Evolutionary conservation across 2,113 vertebrate genomes (phyloP).

Genomic region (Falcunculus frontatus): DNA sequence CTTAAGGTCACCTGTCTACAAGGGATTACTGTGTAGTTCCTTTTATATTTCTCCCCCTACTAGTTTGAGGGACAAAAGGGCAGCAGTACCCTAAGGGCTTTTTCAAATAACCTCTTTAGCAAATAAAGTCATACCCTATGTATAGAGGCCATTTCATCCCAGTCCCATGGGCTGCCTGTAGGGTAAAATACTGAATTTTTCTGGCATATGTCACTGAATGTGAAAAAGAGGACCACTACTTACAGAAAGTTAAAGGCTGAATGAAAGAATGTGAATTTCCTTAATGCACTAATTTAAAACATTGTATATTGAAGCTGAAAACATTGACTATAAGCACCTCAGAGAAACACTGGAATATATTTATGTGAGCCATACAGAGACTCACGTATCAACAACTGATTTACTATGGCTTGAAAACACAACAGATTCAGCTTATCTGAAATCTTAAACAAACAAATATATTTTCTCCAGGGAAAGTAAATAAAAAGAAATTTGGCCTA

Average conservation of each 20-base stretch:
- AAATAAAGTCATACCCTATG: slow-evolving; percentile 58
- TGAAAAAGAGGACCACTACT: slow-evolving; percentile 5
- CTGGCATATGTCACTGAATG: slow-evolving; percentile 36
- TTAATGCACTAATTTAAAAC: neutral
- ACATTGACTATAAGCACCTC: neutral
- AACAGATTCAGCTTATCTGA: slow-evolving; percentile 32
- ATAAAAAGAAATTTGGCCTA: neutral
- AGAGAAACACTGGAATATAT: neutral
- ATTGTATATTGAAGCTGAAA: neutral
- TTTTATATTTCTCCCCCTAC: slow-evolving; percentile 17
- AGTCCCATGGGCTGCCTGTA: slow-evolving; percentile 35
- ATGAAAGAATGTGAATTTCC: slow-evolving; percentile 37
- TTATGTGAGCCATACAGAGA: neutral
- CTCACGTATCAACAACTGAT: neutral
- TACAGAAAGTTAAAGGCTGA: slow-evolving; percentile 29
- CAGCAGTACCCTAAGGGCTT: slow-evolving; percentile 29
- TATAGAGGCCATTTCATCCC: slow-evolving; percentile 39
- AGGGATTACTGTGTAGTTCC: slow-evolving; percentile 62
- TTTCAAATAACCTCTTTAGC: slow-evolving; percentile 60
- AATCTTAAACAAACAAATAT: slow-evolving; percentile 20
- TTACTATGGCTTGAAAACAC: neutral
- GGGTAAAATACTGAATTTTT: slow-evolving; percentile 22
- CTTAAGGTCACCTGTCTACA: slow-evolving; percentile 73
- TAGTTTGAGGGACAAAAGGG: slow-evolving; percentile 45
- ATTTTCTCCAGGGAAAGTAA: slow-evolving; percentile 27